phyloP scores from a whole-genome alignment of 2,113 vertebrate genomes.

The Balaeniceps rex region DNA sequence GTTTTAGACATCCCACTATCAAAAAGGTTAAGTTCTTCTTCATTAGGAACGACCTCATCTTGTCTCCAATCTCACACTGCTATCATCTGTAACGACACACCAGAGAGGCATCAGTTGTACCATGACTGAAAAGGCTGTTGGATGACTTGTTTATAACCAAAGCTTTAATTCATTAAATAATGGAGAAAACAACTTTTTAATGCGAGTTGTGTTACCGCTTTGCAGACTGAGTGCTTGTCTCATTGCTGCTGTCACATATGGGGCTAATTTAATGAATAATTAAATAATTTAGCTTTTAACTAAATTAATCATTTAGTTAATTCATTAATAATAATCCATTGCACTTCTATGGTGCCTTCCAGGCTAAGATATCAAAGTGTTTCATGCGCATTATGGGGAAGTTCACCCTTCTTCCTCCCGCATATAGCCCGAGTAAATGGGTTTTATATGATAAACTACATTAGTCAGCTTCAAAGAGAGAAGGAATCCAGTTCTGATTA shows the following conservation, averaged over 20 bases:
- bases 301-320: conserved; percentile 63
- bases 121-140: conserved; percentile 27
- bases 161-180: conserved; percentile 53
- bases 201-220: background rate
- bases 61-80: conserved; percentile 30
- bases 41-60: conserved; percentile 67
- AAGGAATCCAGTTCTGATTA: background rate
- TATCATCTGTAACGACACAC: conserved; percentile 46
- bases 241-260: background rate
- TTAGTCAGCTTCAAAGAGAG: conserved; percentile 4
- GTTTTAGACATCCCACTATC: conserved; percentile 21
- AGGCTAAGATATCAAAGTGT: conserved; percentile 53
- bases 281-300: conserved; percentile 64
- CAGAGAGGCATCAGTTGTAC: conserved; percentile 45
- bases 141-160: conserved; percentile 56
- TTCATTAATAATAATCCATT: conserved; percentile 60
- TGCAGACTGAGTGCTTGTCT: conserved; percentile 1
- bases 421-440: conserved; percentile 15
- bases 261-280: conserved; percentile 64
- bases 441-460: conserved; percentile 26
- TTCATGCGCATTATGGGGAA: background rate
- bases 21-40: conserved; percentile 62
- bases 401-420: conserved; percentile 20
- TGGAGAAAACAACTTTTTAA: conserved; percentile 36
- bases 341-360: conserved; percentile 31